Base-by-base conservation (phyloP, 2,797 vertebrate genomes). In the Dicrostonyx torquatus region DNA sequence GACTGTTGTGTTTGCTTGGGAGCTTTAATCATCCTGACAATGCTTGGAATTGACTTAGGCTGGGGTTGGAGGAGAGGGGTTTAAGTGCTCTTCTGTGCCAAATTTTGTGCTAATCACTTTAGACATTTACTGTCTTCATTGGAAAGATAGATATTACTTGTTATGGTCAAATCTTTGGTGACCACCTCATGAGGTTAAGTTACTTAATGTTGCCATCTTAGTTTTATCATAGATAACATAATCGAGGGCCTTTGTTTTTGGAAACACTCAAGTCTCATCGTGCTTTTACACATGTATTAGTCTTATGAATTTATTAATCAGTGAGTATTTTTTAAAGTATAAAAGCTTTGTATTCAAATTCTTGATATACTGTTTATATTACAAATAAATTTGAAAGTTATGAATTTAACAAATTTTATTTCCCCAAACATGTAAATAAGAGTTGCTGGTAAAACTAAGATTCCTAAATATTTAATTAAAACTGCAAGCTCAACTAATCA, bases 401-500 rank as follows among this genome's bases (percentile, higher is more conserved):
- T 72, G 11, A 64, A 95, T 91, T 90, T 80, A 87, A 78, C 53
- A 68, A 96, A 91, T 93, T 75, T 75, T 15, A 34, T 93, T 93
- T 96, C 89, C 34, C 50, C 45, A 95, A 96, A 93, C 40, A 95
- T 89, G 12, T 93, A 91, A 95, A 95, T 66, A 90, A 66, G 96
- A 50, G 94, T 80, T 90, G 89, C 43, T 83, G 11, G 62, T 88
- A 90, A 96, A 89, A 75, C 70, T 68, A 84, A 83, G 34, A 83
- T 95, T 90, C 94, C 70, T 92, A 90, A 96, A 94, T 92, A 93
- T 94, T 96, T 95, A 92, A 94, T 94, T 95, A 89, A 92, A 93
- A 93, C 93, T 50, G n/a, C n/a, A 43, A 94, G 12, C 75, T 53
- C 93, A 62, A 88, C 50, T 86, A 90, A 78, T 86, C 45, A 62